Base-by-base conservation (phyloP, 2,888 invertebrate species). In the Spisula subtruncata region DNA sequence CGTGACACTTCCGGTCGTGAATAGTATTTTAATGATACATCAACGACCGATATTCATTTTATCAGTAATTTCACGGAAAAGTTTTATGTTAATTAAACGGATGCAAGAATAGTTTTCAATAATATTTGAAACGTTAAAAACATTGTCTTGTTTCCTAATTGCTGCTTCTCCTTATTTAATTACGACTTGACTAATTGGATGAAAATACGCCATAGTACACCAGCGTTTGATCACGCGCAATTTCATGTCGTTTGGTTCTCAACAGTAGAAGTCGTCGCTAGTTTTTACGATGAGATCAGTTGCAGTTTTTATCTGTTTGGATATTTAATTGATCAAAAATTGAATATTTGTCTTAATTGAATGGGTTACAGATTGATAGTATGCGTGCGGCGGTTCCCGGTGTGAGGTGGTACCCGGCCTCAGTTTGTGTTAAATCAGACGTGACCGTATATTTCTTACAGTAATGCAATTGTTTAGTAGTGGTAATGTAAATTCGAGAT, bases 1-100 rank as follows among this genome's bases (percentile, higher is more conserved):
- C 92, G 90, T 89, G 92, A 75, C 51, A 54, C 46, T 84, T 91
- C 90, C 90, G 85, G 89, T 80, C 83, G 90, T 88, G 90, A 88
- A 91, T 88, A 90, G 89, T 87, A 89, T 91, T 91, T 89, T 90
- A 92, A 92, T 89, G 90, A 88, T 71, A 75, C 81, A 85, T 86
- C 89, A 85, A 85, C 75, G 92, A 84, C 85, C 88, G 86, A 87
- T 88, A 91, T 89, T 92, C 92, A 92, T 92, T 92, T 90, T 86
- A 85, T 46, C 89, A 48, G 89, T 91, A 91, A 92, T 92, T 92
- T 89, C 81, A 85, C 88, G 89, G 81, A 86, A 85, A 83, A 91
- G 86, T 90, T 92, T 92, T 91, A 92, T 91, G 82, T 86, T 92
- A 90, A 91, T 91, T 89, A 90, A 88, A 79, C 89, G 89, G 88